Evolutionary conservation across 2,113 vertebrate species (phyloP), one percentile per base, ranked within the genome.

Genomic region (Synodontis membranacea): DNA sequence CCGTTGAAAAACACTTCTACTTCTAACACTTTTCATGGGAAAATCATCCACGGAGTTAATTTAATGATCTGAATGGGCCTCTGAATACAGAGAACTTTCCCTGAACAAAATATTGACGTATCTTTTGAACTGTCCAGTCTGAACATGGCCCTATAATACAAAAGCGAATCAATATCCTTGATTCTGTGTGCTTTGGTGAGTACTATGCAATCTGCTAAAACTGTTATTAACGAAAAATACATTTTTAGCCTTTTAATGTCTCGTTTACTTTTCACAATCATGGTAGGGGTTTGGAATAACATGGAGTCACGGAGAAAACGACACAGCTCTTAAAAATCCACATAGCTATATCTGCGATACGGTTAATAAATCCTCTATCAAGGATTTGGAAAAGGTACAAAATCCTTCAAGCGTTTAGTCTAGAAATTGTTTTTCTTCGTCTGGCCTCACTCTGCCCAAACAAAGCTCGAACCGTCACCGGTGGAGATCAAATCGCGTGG

Each of bases 401-500:
- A 50, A 52, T 83, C 64, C 19, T 68, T 83, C 62, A 34, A 21
- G 46, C 80, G 19, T 81, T 42, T n/a, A 81, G 80, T 58, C 52
- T 58, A 58, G 78, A 58, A 58, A 34, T 58, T 80, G 78, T 83
- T 75, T 83, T 74, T 88, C 84, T 88, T 88, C 75, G 60, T 82
- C 80, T 90, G 89, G 88, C 85, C 80, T 85, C 85, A 88, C 80
- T 80, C 84, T 84, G 48, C 60, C 86, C 75, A 62, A 89, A 83
- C 88, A 86, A 60, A 88, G 76, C 88, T 84, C 76, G 83, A 34
- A 88, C 84, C 90, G 81, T 90, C 90, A 89, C 87, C 87, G 89
- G 85, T 52, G 76, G 89, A 86, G 86, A 90, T 92, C 88, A 83
- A 90, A 90, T 93, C 91, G 78, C 91, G 28, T 91, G 84, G 88